Evolutionary conservation across 2,888 invertebrate species (phyloP), one percentile per base, ranked within the genome.

Genomic region (Cataglyphis altisquamis): DNA sequence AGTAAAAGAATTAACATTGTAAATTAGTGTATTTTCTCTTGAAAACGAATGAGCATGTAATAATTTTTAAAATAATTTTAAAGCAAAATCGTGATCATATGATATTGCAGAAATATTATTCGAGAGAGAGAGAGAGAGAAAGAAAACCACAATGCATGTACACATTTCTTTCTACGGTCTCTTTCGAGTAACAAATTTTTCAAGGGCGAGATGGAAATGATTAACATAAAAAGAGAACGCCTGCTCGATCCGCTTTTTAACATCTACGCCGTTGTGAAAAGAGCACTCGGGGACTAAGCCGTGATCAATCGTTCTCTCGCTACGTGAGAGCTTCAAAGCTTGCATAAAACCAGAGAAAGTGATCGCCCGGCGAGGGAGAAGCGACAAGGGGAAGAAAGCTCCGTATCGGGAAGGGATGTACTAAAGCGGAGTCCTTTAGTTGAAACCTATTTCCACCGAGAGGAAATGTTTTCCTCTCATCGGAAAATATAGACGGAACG

Each of bases 261-360:
- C 57, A 45, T 70, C 10, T 32, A 18, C 6, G 15, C 12, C 9
- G 3, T 75, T 39, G 60, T 36, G 60, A 45, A 32, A 72, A 32
- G n/a, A 60, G 21, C 12, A 60, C 45, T 70, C 21, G 29, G 41
- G n/a, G 67, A 21, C 12, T 70, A 36, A 78, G 70, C 45, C 60
- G 36, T 57, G 70, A 78, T 78, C 72, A 70, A 78, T 78, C 72
- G 78, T 78, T 21, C 12, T 74, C 25, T 60, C 60, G 45, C 70
- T 70, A 78, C 29, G 41, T 57, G 36, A 78, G 60, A 72, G 60
- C 41, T 60, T 77, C 32, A 52, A 60, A 36, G 60, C 72, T 70
- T 67, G 67, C 77, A 67, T 67, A 67, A 77, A 57, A 77, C 41
- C 55, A 15, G 67, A 36, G 68, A 77, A 77, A 77, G 68, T 67